Evolutionary conservation across 1,140 invertebrate species (phyloP), one percentile per base, ranked within the genome.

Genomic region (Hycleus cichorii): DNA sequence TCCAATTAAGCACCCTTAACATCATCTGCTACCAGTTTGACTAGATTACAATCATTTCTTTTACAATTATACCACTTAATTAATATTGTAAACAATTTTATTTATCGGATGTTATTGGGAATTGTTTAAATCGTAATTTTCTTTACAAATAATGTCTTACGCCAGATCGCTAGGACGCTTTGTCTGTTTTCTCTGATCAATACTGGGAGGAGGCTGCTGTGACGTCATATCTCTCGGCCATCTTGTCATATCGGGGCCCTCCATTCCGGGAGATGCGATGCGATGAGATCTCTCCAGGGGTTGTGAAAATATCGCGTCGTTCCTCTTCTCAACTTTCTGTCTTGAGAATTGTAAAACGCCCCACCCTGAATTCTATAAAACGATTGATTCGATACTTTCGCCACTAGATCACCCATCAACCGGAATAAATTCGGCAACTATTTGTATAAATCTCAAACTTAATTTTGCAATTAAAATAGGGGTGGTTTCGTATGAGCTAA

Each of bases 191-290:
- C 64, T 64, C 62, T 65, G 66, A 71, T 71, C 69, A 68, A 71
- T 71, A 71, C 69, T 59, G 60, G 60, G 61, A 63, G 60, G 64
- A 60, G 65, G 69, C 53, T 32, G 4, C 4, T 58, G 68, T 69
- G 69, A 71, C 69, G 69, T 71, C 69, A 69, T 71, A 71, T 71
- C 69, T 71, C 69, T 71, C 69, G 69, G 69, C 69, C 69, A 71
- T 71, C 69, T 71, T 71, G 69, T 71, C 69, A 71, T 71, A 71
- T 71, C 69, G 68, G 66, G 54, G 4, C 32, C 60, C 62, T 68
- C 66, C 65, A 68, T 67, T 63, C 57, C 4, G 58, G 54, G 61
- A 69, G 65, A 65, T 64, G 65, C 57, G 62, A 67, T 66, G 59
- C 62, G 64, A 65, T 67, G 67, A 59, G 61, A 67, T 69, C 64